Base-by-base conservation (phyloP, 2,888 invertebrate species). In the Chironomus tentans region DNA sequence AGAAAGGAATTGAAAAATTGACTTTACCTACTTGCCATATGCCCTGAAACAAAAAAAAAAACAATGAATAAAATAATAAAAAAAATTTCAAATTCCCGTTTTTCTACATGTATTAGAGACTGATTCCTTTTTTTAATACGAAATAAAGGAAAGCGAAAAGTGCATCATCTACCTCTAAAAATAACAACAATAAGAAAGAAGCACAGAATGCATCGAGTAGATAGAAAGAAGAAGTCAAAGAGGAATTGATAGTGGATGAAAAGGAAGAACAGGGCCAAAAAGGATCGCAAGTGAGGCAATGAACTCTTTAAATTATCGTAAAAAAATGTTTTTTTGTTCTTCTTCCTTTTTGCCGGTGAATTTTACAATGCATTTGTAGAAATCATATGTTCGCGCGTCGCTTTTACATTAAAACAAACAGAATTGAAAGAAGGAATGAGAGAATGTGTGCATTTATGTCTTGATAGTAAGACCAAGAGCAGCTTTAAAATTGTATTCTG, bases 21-120 rank as follows among this genome's bases (percentile, higher is more conserved):
- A 56, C 56, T 56, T 56, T 4, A 71, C 47, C 24, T 74, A 74
- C 74, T 74, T 65, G 74, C 74, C 74, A 74, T 74, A 74, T 74
- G 74, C 61, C 68, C 47, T 74, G 12, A 46, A 56, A 22, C 7
- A 62, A 62, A 62, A 62, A 50, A 15, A 50, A 50, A 50, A n/a
- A n/a, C n/a, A n/a, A 50, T 50, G 15, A 15, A 28, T 50, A 50
- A 50, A 50, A 50, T n/a, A 50, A n/a, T n/a, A n/a, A n/a, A 5
- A 38, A 56, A 56, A 56, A 56, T 56, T 56, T 56, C 56, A 56
- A 56, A 56, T 56, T 56, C 56, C 56, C 56, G 56, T 56, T 56
- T 50, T 56, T 18, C 18, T 56, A 18, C 56, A 56, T 56, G 56
- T 18, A 56, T 56, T 56, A 56, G 56, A 56, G 56, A 56, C 56